Conservation (phyloP, 2,113 vertebrate species). For the Indicator indicator region DNA sequence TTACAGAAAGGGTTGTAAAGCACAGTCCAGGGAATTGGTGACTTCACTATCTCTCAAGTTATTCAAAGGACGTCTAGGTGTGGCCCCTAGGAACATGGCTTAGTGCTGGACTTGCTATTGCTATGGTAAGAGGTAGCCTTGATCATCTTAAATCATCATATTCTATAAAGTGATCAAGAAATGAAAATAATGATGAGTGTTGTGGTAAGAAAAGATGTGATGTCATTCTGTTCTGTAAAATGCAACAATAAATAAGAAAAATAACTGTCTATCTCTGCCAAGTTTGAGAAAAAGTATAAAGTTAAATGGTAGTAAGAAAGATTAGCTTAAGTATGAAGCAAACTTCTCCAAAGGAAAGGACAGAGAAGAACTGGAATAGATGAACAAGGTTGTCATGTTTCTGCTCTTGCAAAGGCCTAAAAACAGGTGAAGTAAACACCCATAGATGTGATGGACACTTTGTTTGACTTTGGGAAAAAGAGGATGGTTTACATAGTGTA, state of each 20-base stretch:
- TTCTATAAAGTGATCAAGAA: background rate
- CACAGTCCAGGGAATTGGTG: background rate
- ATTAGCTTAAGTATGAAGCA: background rate
- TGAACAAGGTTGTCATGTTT: background rate
- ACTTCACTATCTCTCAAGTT: background rate
- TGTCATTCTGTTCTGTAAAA: background rate
- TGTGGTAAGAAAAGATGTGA: background rate
- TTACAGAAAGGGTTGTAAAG: fast-evolving
- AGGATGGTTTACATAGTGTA: background rate
- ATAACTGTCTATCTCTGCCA: background rate
- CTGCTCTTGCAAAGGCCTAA: background rate
- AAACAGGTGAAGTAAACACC: background rate
- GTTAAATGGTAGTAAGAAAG: background rate
- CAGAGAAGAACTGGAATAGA: background rate
- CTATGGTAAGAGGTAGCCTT: background rate
- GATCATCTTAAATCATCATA: background rate
- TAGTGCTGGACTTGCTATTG: background rate
- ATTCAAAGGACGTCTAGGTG: background rate
- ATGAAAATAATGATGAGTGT: background rate
- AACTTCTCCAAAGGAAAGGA: background rate
- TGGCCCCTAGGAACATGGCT: background rate
- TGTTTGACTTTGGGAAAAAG: background rate
- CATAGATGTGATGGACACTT: background rate
- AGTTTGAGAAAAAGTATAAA: background rate
- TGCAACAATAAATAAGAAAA: background rate